Evolutionary conservation across 2,797 vertebrate species (phyloP), one percentile per base, ranked within the genome.

Genomic region (Argyrosomus regius): DNA sequence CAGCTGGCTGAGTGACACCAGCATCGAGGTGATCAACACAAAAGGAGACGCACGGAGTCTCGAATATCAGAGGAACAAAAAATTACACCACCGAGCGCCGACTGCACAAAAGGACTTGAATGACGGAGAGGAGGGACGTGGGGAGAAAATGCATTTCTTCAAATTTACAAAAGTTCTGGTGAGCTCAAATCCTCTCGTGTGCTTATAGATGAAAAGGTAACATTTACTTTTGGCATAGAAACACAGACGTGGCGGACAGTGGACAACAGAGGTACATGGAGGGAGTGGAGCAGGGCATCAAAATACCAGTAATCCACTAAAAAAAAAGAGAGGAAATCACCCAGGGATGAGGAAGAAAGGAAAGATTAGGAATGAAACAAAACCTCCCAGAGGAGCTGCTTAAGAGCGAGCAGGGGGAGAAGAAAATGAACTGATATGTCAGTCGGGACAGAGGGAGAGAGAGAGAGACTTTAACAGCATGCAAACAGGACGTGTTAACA

Each of bases 401-500:
- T 3, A 52, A 65, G 46, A 65, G 72, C 2, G 3, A 80, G 68
- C 10, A 24, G 77, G 60, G 67, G 66, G 68, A 58, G 84, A 52
- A 67, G 70, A 80, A 87, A 89, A 87, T 72, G 65, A 90, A 80
- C 85, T 22, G 82, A 89, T 79, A 65, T 81, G 76, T 85, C 73
- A 72, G 87, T 63, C 18, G 41, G 81, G 52, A 81, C 13, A 20
- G 31, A 58, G 54, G 35, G 58, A 60, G 62, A 64, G 68, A 11
- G 11, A 49, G 39, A 49, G 62, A 50, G 71, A 59, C 5, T 87
- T 81, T 79, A 87, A 86, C 81, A 83, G 78, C 62, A 60, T 84
- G 84, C 89, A 91, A 92, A 92, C 82, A 82, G 82, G 78, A 89
- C 62, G 78, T 88, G 91, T 92, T 93, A 93, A 93, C 92, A 92